Evolutionary conservation across 1,140 invertebrate species (phyloP), one percentile per base, ranked within the genome.

Genomic region (Galleria mellonella): DNA sequence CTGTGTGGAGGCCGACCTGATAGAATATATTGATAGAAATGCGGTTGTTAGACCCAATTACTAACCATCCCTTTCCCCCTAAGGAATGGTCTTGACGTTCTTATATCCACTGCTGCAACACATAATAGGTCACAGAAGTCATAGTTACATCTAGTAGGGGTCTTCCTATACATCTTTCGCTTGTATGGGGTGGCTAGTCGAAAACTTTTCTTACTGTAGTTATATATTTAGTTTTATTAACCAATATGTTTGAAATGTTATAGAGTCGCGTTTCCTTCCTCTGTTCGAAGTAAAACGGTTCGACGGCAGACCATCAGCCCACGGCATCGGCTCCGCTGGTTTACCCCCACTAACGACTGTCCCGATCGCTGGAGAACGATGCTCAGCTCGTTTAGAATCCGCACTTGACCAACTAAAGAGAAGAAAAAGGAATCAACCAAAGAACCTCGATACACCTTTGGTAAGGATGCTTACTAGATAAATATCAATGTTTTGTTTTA

Each of bases 331-430:
- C 4, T 37, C 63, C 5, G 59, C 45, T 14, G 56, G 62, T 7
- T 53, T 81, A 1, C 71, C 70, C 0, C 72, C 79, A 0, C 54
- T 83, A 43, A 77, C 70, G 10, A 67, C 57, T 6, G 71, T 67
- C 0, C 78, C 82, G 0, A 59, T 85, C 7, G 71, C 65, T 0
- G 78, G 77, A 10, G 83, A 78, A 23, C 55, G 83, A 43, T 90
- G 89, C 48, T 88, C 88, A 1, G 75, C 87, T 0, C 76, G 87
- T 9, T 72, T 90, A 10, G 88, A 90, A 63, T 83, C 75, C 3
- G 88, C 89, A 6, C 59, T 90, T 43, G 88, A 89, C 31, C 84
- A 88, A 48, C 65, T 90, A 23, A 87, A 89, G 51, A 52, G 87
- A 36, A 59, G 88, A 31, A 88, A 90, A 55, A 65, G 88, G 43